These are phyloP conservation scores for Balanococcus diminutus DNA, from an alignment of 2,888 invertebrate species.

Conservation along the genomic window DNA sequence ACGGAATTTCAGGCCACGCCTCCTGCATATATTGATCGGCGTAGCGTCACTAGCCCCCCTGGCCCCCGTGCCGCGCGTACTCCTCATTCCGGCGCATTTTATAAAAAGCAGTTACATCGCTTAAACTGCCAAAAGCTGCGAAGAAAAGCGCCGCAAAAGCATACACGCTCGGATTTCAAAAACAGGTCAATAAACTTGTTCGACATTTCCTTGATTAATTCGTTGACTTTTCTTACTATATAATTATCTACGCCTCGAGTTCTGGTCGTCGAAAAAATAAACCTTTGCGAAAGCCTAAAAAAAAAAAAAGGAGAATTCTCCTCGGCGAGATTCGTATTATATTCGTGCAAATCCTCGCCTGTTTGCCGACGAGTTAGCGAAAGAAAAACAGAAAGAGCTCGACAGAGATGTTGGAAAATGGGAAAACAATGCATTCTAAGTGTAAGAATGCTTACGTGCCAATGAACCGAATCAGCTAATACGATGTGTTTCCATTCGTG, in stretches of 20 bases:
- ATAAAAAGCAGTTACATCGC: conserved; percentile 53
- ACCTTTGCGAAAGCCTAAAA: background rate
- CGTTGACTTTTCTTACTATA: background rate
- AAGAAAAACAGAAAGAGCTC: background rate
- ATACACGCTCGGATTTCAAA: conserved; percentile 30
- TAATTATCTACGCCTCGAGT: background rate
- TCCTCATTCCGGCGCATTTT: conserved; percentile 21
- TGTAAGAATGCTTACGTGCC: background rate
- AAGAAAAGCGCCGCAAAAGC: conserved; percentile 45
- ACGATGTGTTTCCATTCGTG: background rate
- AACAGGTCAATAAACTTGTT: conserved; percentile 50
- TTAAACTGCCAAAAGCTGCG: conserved; percentile 50
- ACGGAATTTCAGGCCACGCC: conserved; percentile 48
- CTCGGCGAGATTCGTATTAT: too few species aligned
- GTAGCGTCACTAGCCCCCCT: conserved; percentile 29
- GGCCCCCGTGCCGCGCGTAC: background rate
- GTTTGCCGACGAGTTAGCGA: too few species aligned
- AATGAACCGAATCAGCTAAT: conserved; percentile 8
- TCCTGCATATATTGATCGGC: conserved; percentile 51
- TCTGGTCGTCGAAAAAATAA: background rate
- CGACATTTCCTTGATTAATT: background rate
- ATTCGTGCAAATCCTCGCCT: too few species aligned
- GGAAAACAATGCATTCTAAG: background rate
- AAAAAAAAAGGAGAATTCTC: too few species aligned
- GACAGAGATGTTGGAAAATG: background rate